Conservation (phyloP, 2,113 vertebrate species). For the Orientallactaga bullata region DNA sequence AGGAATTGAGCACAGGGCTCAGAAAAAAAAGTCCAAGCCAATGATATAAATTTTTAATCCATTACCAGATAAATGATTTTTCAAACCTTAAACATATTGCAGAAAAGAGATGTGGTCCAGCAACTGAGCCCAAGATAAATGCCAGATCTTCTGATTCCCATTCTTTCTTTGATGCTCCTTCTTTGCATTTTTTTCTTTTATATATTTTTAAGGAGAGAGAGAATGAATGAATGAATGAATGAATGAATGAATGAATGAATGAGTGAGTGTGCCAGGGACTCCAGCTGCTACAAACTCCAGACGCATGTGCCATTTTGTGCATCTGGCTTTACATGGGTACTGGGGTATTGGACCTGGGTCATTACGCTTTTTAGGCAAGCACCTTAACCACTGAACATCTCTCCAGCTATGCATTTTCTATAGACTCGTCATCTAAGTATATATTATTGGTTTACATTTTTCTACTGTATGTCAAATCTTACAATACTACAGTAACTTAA, state of each 20-base stretch:
- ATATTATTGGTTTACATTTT: background rate
- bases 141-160: background rate
- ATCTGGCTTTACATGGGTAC: too few species aligned
- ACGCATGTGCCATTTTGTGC: too few species aligned
- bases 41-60: background rate
- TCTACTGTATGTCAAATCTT: background rate
- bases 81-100: background rate
- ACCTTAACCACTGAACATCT: too few species aligned
- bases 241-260: too few species aligned
- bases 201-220: too few species aligned
- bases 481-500: constrained; percentile 1
- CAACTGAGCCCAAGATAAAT: background rate
- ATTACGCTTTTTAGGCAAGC: too few species aligned
- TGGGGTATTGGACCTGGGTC: too few species aligned
- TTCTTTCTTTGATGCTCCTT: background rate
- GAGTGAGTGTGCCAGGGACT: too few species aligned
- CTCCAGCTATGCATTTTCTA: background rate
- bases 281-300: too few species aligned
- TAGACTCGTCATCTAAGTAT: background rate
- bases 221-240: too few species aligned
- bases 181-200: background rate
- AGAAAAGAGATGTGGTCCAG: background rate
- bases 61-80: background rate
- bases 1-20: background rate
- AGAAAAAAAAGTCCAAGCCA: background rate